Evolutionary conservation across 64 coral and sea anemone genomes (phyloP).

Genomic region (Dendronephthya gigantea): DNA sequence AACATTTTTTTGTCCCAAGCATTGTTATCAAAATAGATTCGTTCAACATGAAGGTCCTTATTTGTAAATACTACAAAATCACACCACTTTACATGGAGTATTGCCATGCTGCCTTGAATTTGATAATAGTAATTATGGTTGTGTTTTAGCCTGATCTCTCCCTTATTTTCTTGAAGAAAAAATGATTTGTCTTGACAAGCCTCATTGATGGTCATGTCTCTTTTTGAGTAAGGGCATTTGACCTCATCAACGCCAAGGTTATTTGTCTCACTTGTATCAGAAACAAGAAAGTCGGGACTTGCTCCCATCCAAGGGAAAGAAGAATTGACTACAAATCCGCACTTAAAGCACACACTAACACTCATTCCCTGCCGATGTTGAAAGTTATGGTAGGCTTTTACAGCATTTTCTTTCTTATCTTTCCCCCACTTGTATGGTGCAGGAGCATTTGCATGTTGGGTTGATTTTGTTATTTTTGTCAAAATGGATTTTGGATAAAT

Average conservation of each 20-base stretch:
- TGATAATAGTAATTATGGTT: slow-evolving; percentile 41
- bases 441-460: neutral
- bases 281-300: slow-evolving; percentile 41
- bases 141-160: slow-evolving; percentile 12
- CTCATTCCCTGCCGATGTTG: neutral
- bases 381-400: neutral
- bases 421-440: neutral
- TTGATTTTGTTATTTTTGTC: neutral
- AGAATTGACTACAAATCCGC: neutral
- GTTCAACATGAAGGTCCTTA: slow-evolving; percentile 16
- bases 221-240: too few relatives aligned
- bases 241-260: too few relatives aligned
- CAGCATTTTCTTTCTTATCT: neutral
- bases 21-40: neutral
- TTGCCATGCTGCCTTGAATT: slow-evolving; percentile 31
- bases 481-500: neutral
- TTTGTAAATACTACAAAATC: neutral
- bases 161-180: slow-evolving; percentile 19
- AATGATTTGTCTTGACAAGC: slow-evolving; percentile 9
- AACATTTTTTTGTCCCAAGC: too few relatives aligned
- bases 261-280: neutral
- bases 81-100: neutral
- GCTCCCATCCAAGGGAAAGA: slow-evolving; percentile 11
- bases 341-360: neutral
- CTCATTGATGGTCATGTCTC: neutral